Evolutionary conservation across 2,888 invertebrate species (phyloP), one percentile per base, ranked within the genome.

Genomic region (Meteorus cinctellus): DNA sequence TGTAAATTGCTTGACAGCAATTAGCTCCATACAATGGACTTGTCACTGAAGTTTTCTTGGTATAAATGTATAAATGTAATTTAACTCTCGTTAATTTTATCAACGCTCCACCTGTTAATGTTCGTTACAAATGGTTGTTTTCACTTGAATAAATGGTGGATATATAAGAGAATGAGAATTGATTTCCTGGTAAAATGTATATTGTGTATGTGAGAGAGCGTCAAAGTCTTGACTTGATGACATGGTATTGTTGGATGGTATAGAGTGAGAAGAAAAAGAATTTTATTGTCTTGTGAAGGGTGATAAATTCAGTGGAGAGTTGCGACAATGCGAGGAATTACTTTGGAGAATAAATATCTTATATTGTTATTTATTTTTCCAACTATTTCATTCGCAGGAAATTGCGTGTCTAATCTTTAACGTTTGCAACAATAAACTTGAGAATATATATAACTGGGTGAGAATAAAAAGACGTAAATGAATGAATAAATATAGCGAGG

Each of bases 1-100:
- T 77, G 75, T 79, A 79, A 79, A 79, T 79, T 76, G 74, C 79
- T 76, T 70, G 76, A 74, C 74, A 77, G 76, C 77, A 79, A 79
- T 79, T 79, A 77, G 79, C 77, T 70, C 48, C 66, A 77, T 74
- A 77, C 77, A 77, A 79, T 79, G 75, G 63, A 55, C 45, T 67
- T 48, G 67, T 67, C 67, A 67, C 14, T 45, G 67, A 27, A 45
- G 16, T 27, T 67, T 67, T 67, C 67, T 67, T 67, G 67, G 67
- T 67, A 67, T 67, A 48, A 29, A 62, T 27, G 67, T 45, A 48
- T 48, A 48, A 48, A n/a, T 3, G 66, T 67, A 67, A 48, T 67
- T 67, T 29, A 67, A 48, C n/a, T 67, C 67, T 67, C 62, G 31
- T 48, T 41, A 67, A 67, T 67, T 41, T 67, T 48, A 67, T 67